A percentile compares a stretch with the other conserved stretches of the same genome.
phyloP scores from a whole-genome alignment of 1,140 invertebrate genomes.

The Lasioglossum baleicum region DNA sequence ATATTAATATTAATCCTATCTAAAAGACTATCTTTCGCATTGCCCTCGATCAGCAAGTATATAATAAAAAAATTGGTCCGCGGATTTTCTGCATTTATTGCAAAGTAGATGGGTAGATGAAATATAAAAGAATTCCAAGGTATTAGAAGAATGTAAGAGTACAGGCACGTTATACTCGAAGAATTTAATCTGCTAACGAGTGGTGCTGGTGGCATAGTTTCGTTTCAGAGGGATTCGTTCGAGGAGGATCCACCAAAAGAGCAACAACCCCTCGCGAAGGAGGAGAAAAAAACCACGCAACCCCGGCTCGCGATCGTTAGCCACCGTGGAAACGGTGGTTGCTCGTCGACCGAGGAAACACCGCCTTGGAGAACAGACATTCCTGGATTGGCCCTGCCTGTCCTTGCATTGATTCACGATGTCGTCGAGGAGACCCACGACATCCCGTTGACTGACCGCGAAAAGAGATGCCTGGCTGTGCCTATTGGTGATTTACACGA shows the following conservation, averaged over 20 bases:
- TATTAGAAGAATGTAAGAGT: too few relatives aligned
- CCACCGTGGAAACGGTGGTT: slow-evolving; percentile 28
- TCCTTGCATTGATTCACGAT: slow-evolving; percentile 55
- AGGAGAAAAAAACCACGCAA: slow-evolving; percentile 49
- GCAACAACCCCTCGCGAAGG: slow-evolving; percentile 46
- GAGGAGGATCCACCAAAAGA: slow-evolving; percentile 62
- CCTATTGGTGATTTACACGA: slow-evolving; percentile 75
- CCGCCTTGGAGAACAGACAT: slow-evolving; percentile 61
- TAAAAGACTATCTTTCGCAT: too few relatives aligned
- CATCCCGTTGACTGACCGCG: slow-evolving; percentile 73
- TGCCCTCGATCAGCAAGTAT: too few relatives aligned
- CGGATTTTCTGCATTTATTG: too few relatives aligned
- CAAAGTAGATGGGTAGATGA: too few relatives aligned
- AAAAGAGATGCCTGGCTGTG: slow-evolving; percentile 76
- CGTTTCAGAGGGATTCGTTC: slow-evolving; percentile 75
- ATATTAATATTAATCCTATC: too few relatives aligned
- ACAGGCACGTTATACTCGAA: too few relatives aligned
- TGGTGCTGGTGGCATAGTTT: slow-evolving; percentile 62
- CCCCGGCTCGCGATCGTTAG: slow-evolving; percentile 37
- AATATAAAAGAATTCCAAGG: too few relatives aligned
- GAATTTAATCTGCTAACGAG: not conserved
- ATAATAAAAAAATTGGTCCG: too few relatives aligned
- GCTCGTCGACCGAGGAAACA: slow-evolving; percentile 35
- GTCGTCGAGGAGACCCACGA: slow-evolving; percentile 49
- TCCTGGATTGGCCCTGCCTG: slow-evolving; percentile 41